A percentile compares a stretch with the other conserved stretches of the same genome.
Evolutionary conservation across 2,888 invertebrate species (phyloP).

Genomic region (Scaptomyza tumidula): DNA sequence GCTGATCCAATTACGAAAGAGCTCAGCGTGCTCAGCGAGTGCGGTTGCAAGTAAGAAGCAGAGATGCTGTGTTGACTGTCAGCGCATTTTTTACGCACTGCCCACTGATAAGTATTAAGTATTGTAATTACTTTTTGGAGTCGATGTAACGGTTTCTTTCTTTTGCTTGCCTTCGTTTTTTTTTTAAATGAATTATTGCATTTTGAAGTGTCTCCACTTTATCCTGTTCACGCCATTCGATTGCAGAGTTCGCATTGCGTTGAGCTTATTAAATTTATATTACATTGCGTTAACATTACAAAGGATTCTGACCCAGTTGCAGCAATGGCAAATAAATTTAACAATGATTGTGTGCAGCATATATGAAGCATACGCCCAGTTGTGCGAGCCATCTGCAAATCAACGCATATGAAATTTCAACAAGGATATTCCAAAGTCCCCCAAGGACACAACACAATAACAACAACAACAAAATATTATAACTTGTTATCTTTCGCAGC

Average conservation of each 20-base stretch:
- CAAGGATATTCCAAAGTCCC: conserved; percentile 46
- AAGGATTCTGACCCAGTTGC: conserved; percentile 45
- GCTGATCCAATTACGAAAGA: conserved; percentile 69
- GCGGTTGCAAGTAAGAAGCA: conserved; percentile 15
- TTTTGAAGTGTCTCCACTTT: conserved; percentile 11
- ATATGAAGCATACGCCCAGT: conserved; percentile 43
- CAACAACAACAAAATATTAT: conserved; percentile 51
- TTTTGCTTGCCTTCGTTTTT: background rate
- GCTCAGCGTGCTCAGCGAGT: conserved; percentile 18
- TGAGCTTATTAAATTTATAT: conserved; percentile 70
- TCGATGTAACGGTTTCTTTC: conserved; percentile 27
- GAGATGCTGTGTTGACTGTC: conserved; percentile 3
- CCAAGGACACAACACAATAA: conserved; percentile 44
- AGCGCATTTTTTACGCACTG: conserved; percentile 25
- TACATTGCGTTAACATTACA: conserved; percentile 51
- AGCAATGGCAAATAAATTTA: conserved; percentile 61
- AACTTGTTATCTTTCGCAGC: conserved; percentile 67
- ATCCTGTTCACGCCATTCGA: background rate
- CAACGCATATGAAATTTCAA: conserved; percentile 66
- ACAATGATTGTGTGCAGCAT: conserved; percentile 63
- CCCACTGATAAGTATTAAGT: conserved; percentile 42
- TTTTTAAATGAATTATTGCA: conserved; percentile 47
- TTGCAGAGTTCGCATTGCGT: conserved; percentile 9
- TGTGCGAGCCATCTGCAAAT: conserved; percentile 49
- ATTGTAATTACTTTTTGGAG: conserved; percentile 54